Conservation (phyloP, 2,888 invertebrate species). For the Acrobasis consociella region DNA sequence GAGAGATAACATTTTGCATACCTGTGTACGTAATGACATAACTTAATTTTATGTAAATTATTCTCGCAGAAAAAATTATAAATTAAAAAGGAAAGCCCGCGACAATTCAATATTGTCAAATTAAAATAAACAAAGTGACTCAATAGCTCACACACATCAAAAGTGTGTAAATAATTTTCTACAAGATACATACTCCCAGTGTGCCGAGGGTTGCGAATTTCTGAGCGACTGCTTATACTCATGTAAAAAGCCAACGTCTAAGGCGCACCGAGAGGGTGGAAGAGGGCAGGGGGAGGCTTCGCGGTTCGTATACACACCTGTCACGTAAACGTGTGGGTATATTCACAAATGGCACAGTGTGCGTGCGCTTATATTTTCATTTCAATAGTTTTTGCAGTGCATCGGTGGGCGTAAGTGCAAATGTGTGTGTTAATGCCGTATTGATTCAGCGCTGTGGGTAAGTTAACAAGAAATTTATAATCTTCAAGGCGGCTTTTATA, state of each 20-base stretch:
- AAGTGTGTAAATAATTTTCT: not conserved
- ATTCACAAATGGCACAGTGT: constrained; percentile 37
- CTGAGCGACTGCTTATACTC: constrained; percentile 69
- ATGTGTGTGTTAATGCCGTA: constrained; percentile 78
- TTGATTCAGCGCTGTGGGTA: constrained; percentile 67
- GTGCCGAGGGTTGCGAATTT: constrained; percentile 54
- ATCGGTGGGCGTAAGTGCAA: constrained; percentile 57
- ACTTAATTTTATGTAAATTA: no score
- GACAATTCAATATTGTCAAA: no score
- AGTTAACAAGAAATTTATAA: constrained; percentile 71
- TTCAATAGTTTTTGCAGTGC: constrained; percentile 79
- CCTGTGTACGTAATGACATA: no score
- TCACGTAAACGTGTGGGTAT: constrained; percentile 50
- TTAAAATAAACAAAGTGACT: no score
- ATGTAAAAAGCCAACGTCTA: constrained; percentile 82
- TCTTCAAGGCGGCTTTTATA: constrained; percentile 53
- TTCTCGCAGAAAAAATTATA: no score
- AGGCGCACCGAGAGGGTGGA: constrained; percentile 60
- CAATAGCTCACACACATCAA: no score
- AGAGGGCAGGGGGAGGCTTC: constrained; percentile 41
- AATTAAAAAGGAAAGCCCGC: no score
- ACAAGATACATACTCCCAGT: not conserved
- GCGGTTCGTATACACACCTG: constrained; percentile 64
- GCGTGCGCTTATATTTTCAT: constrained; percentile 78
- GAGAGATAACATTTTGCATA: no score